These are phyloP conservation scores for Diabrotica balteata DNA, from an alignment of 2,888 invertebrate species.

Conservation along the genomic window DNA sequence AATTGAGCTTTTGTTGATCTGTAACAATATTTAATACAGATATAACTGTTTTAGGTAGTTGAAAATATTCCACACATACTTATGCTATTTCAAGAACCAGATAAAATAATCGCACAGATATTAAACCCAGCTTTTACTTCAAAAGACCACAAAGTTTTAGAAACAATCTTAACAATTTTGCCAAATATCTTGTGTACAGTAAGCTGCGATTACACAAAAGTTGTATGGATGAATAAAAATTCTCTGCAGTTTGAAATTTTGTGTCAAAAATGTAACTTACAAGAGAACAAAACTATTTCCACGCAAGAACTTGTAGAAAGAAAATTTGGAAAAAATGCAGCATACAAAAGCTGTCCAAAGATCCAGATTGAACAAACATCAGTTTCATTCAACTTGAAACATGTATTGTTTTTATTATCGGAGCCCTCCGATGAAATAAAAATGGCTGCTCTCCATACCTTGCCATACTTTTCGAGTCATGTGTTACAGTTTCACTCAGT, in stretches of 20 bases:
- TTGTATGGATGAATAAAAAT: slow-evolving; percentile 34
- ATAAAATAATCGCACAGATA: slow-evolving; percentile 37
- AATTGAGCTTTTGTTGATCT: too few species aligned
- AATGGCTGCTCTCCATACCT: slow-evolving; percentile 52
- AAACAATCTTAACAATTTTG: slow-evolving; percentile 39
- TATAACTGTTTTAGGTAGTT: slow-evolving; percentile 38
- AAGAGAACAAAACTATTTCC: slow-evolving; percentile 19
- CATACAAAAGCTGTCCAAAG: slow-evolving; percentile 38
- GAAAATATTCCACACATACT: slow-evolving; percentile 43
- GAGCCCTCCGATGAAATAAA: slow-evolving; percentile 49
- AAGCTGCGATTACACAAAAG: slow-evolving; percentile 44
- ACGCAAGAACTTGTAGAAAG: neutral
- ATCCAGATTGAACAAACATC: slow-evolving; percentile 43
- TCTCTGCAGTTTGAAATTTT: slow-evolving; percentile 31
- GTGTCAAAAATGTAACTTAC: slow-evolving; percentile 50
- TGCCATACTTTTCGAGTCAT: slow-evolving; percentile 61
- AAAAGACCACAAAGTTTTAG: slow-evolving; percentile 26
- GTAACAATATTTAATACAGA: too few species aligned
- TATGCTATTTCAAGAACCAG: slow-evolving; percentile 42
- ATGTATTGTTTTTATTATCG: slow-evolving; percentile 44
- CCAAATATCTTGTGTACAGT: slow-evolving; percentile 47
- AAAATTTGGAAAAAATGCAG: slow-evolving; percentile 20
- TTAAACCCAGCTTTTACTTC: slow-evolving; percentile 33
- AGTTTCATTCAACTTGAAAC: slow-evolving; percentile 47
- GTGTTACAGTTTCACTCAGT: slow-evolving; percentile 56